Percentiles rank a stretch among this genome's conserved stretches.
Conservation (phyloP, 2,797 vertebrate species). For the Apogon hyalosoma region DNA sequence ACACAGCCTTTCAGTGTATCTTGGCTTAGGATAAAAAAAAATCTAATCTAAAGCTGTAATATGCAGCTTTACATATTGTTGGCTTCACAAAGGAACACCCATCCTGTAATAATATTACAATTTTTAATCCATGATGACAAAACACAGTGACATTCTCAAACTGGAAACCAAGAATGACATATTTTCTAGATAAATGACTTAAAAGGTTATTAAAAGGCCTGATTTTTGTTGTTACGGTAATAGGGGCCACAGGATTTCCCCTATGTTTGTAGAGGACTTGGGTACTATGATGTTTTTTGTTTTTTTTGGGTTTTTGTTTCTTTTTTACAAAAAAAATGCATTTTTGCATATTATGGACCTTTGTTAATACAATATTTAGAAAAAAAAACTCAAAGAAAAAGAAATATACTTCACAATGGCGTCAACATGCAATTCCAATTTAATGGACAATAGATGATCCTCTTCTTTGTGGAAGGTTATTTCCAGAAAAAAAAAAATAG, state of each 20-base stretch:
- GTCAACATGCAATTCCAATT: too few relatives aligned
- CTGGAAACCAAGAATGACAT: background rate
- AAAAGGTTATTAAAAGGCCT: too few relatives aligned
- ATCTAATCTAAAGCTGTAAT: slow-evolving; percentile 17
- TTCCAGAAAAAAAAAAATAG: too few relatives aligned
- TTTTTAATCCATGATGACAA: background rate
- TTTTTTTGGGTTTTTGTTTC: background rate
- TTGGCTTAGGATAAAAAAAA: slow-evolving; percentile 1
- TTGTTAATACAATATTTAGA: too few relatives aligned
- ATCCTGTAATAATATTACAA: background rate
- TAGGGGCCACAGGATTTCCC: background rate
- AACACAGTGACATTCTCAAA: background rate
- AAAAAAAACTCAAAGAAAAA: too few relatives aligned
- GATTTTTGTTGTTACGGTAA: background rate
- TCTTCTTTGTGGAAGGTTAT: too few relatives aligned
- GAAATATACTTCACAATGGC: too few relatives aligned
- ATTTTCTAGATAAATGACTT: background rate
- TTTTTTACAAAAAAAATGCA: too few relatives aligned
- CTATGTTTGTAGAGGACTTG: background rate
- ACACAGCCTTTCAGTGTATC: slow-evolving; percentile 5
- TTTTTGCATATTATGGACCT: too few relatives aligned
- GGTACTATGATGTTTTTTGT: background rate
- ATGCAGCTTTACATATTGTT: background rate
- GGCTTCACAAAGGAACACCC: background rate
- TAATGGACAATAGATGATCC: too few relatives aligned